Evolutionary conservation across 1,140 invertebrate species (phyloP), one percentile per base, ranked within the genome.

Genomic region (Globodera rostochiensis): DNA sequence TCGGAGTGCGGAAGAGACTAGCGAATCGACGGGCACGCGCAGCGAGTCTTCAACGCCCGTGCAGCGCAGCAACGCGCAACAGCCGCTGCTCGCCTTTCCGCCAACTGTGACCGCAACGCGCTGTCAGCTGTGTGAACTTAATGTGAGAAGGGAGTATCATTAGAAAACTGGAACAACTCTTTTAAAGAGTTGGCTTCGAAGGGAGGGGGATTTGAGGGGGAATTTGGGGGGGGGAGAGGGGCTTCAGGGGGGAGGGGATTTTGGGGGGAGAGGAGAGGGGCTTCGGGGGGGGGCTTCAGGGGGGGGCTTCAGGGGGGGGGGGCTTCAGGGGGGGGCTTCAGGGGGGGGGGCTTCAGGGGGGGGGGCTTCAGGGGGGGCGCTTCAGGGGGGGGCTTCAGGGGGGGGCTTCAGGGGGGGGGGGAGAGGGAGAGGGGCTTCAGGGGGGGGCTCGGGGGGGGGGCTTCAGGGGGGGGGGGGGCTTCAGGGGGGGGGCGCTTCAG

Each of bases 11-110:
- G 84, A 85, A 80, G 84, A 86, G 64, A 84, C 79, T 13, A 85
- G 84, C 69, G 84, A 85, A 66, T 84, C 83, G 19, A 84, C 83
- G n/a, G 84, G 84, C 45, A 78, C 77, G 66, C 84, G 84, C 6
- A 80, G 75, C 57, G 84, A 86, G 53, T 84, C 84, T 6, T 84
- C 82, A 9, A 85, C 84, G 50, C 84, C 84, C 5, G 84, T 85
- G 15, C 84, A 85, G 36, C 80, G 85, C n/a, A 69, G 75, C 25
- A 78, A 70, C 70, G 60, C 66, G 3, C 70, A 70, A 36, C 77
- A 60, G 9, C 77, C 64, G 50, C 70, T 53, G 15, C 45, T 74
- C 47, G 80, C 46, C 13, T 77, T 74, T 47, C 70, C 83, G 46
- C 84, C 83, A 25, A 83, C 78, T 57, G 64, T 82, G 25, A 45